Conservation (phyloP, 2,113 vertebrate species). For the Bombycilla garrulus region DNA sequence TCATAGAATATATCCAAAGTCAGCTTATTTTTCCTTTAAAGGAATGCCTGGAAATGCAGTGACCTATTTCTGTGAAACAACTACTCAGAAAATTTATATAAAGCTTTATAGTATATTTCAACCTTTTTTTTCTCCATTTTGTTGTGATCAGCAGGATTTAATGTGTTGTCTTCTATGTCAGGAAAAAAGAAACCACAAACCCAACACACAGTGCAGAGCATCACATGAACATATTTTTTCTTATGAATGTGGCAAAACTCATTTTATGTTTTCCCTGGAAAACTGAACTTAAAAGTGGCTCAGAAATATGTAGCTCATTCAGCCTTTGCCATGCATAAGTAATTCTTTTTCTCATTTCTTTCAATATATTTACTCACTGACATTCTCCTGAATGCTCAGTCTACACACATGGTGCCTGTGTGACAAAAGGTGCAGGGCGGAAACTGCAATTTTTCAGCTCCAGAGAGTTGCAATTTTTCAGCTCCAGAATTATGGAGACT, state of each 20-base stretch:
- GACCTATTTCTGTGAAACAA: not conserved
- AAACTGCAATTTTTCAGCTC: not conserved
- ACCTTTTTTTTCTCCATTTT: not conserved
- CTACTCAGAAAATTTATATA: conserved; percentile 4
- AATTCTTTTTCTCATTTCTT: not conserved
- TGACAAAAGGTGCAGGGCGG: not conserved
- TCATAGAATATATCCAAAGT: not conserved
- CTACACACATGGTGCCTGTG: fast-evolving
- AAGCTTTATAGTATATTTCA: not conserved
- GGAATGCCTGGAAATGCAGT: not conserved
- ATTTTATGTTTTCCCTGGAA: not conserved
- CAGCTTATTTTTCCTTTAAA: not conserved
- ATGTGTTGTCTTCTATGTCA: not conserved
- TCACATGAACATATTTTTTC: not conserved
- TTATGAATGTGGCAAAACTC: not conserved
- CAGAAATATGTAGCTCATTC: not conserved
- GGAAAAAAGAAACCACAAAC: not conserved
- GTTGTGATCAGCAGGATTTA: not conserved
- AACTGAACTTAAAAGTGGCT: not conserved
- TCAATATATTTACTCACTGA: not conserved
- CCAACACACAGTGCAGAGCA: not conserved
- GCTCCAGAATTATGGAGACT: not conserved
- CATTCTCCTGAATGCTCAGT: not conserved
- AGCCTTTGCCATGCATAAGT: not conserved
- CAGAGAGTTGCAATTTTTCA: not conserved